phyloP scores from a whole-genome alignment of 1,140 invertebrate species.

The Drosophila guanche region DNA sequence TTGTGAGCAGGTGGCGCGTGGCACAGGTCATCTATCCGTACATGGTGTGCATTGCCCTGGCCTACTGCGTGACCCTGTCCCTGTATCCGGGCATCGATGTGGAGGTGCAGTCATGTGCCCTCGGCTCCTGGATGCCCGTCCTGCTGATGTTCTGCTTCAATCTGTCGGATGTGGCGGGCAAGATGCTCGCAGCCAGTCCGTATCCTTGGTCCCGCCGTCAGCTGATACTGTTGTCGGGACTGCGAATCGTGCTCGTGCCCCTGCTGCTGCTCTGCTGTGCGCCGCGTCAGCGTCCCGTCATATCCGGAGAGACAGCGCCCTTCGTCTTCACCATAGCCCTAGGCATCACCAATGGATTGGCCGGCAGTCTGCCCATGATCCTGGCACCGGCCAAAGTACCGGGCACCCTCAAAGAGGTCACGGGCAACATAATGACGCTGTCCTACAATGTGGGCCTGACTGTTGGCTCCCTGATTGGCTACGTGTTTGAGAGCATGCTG shows the following conservation, averaged over 20 bases:
- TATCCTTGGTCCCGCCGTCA: constrained; percentile 92
- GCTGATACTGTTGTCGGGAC: constrained; percentile 88
- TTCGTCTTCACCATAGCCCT: constrained; percentile 89
- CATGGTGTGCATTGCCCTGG: constrained; percentile 93
- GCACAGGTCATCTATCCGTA: constrained; percentile 93
- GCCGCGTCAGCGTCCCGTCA: constrained; percentile 88
- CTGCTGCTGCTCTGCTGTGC: constrained; percentile 91
- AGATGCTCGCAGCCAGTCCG: constrained; percentile 91
- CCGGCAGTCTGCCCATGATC: constrained; percentile 96
- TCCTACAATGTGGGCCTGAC: constrained; percentile 94
- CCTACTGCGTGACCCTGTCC: constrained; percentile 94
- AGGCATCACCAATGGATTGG: constrained; percentile 93
- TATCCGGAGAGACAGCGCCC: constrained; percentile 87
- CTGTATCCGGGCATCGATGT: constrained; percentile 95
- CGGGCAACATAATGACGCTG: constrained; percentile 96
- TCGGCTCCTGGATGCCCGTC: constrained; percentile 95
- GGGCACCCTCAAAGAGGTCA: constrained; percentile 90
- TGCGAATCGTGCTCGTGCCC: constrained; percentile 90
- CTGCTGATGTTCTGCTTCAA: constrained; percentile 95
- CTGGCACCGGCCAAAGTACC: constrained; percentile 92
- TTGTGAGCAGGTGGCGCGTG: constrained; percentile 89
- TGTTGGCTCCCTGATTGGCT: constrained; percentile 91
- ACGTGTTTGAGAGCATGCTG: constrained; percentile 90
- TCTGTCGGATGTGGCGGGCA: constrained; percentile 92
- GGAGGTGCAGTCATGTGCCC: constrained; percentile 92